A percentile compares a stretch with the other conserved stretches of the same genome.
phyloP scores from a whole-genome alignment of 2,888 invertebrate genomes.

The Brachynemurus nebulosus region DNA sequence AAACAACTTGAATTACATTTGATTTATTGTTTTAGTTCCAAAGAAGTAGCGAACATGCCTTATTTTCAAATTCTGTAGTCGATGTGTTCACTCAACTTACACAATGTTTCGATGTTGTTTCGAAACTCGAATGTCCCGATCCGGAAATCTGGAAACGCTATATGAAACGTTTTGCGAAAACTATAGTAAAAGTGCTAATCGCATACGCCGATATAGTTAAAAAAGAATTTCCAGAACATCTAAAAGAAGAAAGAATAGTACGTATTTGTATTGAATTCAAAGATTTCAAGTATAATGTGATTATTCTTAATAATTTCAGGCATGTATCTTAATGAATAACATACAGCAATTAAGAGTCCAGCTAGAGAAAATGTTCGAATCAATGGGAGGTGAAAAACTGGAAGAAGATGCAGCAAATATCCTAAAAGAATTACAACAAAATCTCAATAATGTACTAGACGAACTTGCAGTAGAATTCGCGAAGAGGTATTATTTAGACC shows the following conservation, averaged over 20 bases:
- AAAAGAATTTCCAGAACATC: slow-evolving; percentile 89
- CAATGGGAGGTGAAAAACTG: slow-evolving; percentile 95
- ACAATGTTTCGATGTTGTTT: slow-evolving; percentile 98
- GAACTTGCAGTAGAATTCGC: slow-evolving; percentile 91
- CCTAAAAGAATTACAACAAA: slow-evolving; percentile 89
- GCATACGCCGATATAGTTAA: slow-evolving; percentile 98
- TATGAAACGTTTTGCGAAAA: slow-evolving; percentile 98
- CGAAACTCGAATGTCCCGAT: slow-evolving; percentile 97
- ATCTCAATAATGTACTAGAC: slow-evolving; percentile 86
- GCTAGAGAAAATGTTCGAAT: slow-evolving; percentile 97
- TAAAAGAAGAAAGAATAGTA: slow-evolving; percentile 88
- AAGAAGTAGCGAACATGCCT: slow-evolving; percentile 95
- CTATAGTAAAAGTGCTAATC: slow-evolving; percentile 92
- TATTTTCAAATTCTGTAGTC: slow-evolving; percentile 98
- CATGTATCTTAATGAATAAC: slow-evolving; percentile 99
- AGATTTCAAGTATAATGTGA: background rate
- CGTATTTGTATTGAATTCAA: slow-evolving; percentile 27
- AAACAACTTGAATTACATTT: too few species aligned
- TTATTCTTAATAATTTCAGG: slow-evolving; percentile 39
- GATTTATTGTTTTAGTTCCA: slow-evolving; percentile 67
- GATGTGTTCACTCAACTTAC: slow-evolving; percentile 99
- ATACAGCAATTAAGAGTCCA: slow-evolving; percentile 98
- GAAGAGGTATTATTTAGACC: slow-evolving; percentile 57
- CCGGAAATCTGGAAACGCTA: slow-evolving; percentile 98
- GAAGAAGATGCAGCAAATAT: slow-evolving; percentile 93